Evolutionary conservation across 1,140 invertebrate species (phyloP), one percentile per base, ranked within the genome.

Genomic region (Dryas iulia): DNA sequence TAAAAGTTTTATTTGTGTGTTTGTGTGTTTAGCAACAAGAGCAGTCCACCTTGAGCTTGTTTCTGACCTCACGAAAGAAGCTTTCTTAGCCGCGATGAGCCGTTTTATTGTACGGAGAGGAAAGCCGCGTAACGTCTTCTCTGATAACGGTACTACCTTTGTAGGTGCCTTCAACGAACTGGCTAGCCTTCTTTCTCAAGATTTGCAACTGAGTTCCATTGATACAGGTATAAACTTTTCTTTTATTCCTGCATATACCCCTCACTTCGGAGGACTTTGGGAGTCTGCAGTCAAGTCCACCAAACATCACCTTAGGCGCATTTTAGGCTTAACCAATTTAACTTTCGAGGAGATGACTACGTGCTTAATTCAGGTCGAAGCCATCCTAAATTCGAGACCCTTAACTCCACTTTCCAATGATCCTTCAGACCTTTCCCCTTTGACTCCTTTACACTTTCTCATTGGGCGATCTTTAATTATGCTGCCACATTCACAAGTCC

Each of bases 301-400:
- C n/a, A n/a, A n/a, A n/a, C n/a, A n/a, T n/a, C n/a, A n/a, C 61
- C 23, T 84, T 1, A 66, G 59, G 35, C 35, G 76, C 0, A 52
- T 76, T 1, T 25, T 78, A 59, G 23, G 47, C 14, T 26, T 63
- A 7, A 69, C 76, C 0, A 58, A 73, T 54, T 64, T 76, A 8
- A 82, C 73, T n/a, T 85, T 66, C 35, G 84, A 87, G 64, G 79
- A 90, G 71, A 73, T 89, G 35, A 14, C 58, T n/a, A 87, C 86
- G 7, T 66, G 79, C 5, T 30, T 83, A 5, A 59, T 53, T 33
- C 76, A 82, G 31, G n/a, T n/a, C n/a, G n/a, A n/a, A n/a, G n/a
- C n/a, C n/a, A n/a, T n/a, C n/a, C n/a, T n/a, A n/a, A n/a, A n/a
- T n/a, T n/a, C n/a, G n/a, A n/a, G n/a, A n/a, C n/a, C n/a, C n/a